Evolutionary conservation across 2,113 vertebrate species (phyloP), one percentile per base, ranked within the genome.

Genomic region (Eclectus roratus): DNA sequence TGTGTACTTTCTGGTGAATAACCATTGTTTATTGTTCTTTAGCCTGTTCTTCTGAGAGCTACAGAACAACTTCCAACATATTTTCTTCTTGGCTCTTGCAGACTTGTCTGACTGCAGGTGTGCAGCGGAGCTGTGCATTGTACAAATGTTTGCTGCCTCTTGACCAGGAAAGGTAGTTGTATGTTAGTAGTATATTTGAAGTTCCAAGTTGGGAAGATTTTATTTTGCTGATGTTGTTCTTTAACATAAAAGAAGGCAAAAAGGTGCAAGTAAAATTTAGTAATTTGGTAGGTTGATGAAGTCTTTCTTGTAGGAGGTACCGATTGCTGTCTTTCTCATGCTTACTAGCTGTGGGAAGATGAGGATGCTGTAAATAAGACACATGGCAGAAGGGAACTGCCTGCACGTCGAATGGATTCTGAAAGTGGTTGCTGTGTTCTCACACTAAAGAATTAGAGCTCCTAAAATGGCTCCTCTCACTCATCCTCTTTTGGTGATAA

Each of bases 1-100:
- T 39, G 13, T 84, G 49, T 83, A 6, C 76, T 81, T 88, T 80
- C 58, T 91, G 29, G 53, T 83, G 66, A 93, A 89, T 93, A 93
- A 78, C 93, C 73, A 90, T 87, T 92, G 90, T 92, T 92, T 85
- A 86, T 95, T 94, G 92, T 95, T 94, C 88, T 90, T 65, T 31
- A 85, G 91, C 85, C 66, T 80, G 80, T 82, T 74, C 85, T 95
- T 81, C 73, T 72, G 73, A 70, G 52, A 44, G 53, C 78, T 91
- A 17, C 93, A 56, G 60, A 74, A 41, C 72, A 87, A 49, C 58
- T 93, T 89, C 44, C 74, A 93, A 39, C 74, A n/a, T 1, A 44
- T 55, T 79, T 68, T 86, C 77, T n/a, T 76, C 77, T 79, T 94
- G 94, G 73, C 94, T 86, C 53, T 85, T 66, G 49, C 74, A 58